These are phyloP conservation scores for Odobenus rosmarus DNA, from an alignment of 2,113 vertebrate genomes.

Conservation along the genomic window DNA sequence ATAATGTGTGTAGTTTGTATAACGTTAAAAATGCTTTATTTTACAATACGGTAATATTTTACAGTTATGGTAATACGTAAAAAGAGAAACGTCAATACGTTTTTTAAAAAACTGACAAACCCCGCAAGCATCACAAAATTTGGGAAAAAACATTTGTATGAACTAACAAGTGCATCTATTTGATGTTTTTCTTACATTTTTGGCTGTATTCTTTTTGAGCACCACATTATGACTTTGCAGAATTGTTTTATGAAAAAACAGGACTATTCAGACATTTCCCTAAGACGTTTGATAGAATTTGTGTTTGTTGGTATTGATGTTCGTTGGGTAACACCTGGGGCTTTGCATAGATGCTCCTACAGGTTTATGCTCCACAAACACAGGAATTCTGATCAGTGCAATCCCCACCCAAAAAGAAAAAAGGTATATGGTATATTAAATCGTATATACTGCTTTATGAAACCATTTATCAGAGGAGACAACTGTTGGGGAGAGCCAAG, in stretches of 20 bases:
- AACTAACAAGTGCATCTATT: neutral
- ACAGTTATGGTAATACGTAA: too few species aligned
- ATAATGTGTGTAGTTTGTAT: neutral
- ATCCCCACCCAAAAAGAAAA: neutral
- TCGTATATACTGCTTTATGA: rapidly evolving
- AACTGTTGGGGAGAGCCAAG: neutral
- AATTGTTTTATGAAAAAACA: neutral
- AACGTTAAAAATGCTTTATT: neutral
- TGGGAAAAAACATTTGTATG: neutral
- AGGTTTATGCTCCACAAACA: neutral
- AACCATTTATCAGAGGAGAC: neutral
- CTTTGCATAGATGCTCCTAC: neutral
- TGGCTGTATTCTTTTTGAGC: neutral
- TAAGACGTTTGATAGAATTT: too few species aligned
- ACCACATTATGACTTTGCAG: neutral
- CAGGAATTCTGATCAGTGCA: neutral
- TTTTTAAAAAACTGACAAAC: neutral
- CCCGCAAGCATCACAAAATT: neutral
- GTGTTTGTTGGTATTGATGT: neutral
- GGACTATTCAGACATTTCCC: neutral
- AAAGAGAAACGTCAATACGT: neutral
- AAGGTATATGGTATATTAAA: rapidly evolving
- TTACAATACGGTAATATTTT: neutral
- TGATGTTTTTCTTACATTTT: neutral
- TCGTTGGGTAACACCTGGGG: neutral